phyloP scores from a whole-genome alignment of 2,888 invertebrate species.

The Julus scandinavius region DNA sequence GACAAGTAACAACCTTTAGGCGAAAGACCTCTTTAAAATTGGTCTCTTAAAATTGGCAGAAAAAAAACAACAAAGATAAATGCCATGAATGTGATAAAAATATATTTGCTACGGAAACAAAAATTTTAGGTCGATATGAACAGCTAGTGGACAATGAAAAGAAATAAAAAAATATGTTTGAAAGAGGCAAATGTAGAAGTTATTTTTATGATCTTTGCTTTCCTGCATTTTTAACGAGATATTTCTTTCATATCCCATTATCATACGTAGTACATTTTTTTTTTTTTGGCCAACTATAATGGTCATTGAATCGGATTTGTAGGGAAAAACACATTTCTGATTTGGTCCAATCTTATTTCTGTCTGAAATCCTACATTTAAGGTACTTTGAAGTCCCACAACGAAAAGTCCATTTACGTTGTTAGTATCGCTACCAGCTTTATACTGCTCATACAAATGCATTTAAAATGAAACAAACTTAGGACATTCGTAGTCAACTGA shows the following conservation, averaged over 20 bases:
- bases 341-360: not conserved
- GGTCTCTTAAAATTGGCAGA: not conserved
- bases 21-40: not conserved
- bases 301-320: not conserved
- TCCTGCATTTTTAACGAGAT: constrained; percentile 18
- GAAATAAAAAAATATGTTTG: not conserved
- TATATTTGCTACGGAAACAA: not conserved
- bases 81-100: not conserved
- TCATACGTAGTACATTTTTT: not conserved
- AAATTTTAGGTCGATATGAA: not conserved
- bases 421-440: not conserved
- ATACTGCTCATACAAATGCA: not conserved
- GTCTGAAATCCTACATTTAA: not conserved
- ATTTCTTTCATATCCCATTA: not conserved
- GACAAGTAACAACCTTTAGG: too few species aligned
- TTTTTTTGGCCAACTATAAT: not conserved
- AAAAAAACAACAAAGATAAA: not conserved
- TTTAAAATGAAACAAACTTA: not conserved
- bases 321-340: not conserved
- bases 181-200: not conserved
- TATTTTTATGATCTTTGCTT: not conserved
- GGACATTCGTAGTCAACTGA: not conserved
- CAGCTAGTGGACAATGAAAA: not conserved
- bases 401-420: not conserved
- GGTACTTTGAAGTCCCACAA: not conserved